phyloP scores from a whole-genome alignment of 2,113 vertebrate genomes.

The Engraulis encrasicolus region DNA sequence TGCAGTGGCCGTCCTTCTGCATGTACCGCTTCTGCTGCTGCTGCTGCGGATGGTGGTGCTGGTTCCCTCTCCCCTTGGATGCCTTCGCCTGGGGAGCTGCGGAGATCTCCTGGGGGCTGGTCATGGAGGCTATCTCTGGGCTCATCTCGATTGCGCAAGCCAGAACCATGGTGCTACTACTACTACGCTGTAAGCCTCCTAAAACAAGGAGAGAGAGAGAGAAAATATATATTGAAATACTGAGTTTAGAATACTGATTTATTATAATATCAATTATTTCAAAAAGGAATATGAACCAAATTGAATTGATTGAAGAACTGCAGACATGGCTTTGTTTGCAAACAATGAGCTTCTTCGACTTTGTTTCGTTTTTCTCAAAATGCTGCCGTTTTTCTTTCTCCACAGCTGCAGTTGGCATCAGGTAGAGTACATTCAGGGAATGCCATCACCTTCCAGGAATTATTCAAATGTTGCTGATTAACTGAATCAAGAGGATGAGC shows the following conservation, averaged over 20 bases:
- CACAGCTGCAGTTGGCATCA: background rate
- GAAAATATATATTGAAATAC: no score
- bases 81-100: background rate
- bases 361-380: no score
- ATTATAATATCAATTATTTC: no score
- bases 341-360: no score
- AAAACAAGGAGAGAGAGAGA: background rate
- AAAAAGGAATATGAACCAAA: background rate
- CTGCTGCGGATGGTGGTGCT: no score
- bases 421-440: background rate
- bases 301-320: no score
- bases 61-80: slow-evolving; percentile 34
- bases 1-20: slow-evolving; percentile 89
- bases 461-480: background rate
- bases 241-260: no score
- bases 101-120: background rate
- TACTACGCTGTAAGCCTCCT: background rate
- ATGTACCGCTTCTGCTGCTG: no score
- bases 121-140: slow-evolving; percentile 4
- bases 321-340: no score
- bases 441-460: background rate
- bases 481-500: background rate
- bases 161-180: background rate
- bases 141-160: background rate
- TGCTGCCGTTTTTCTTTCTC: no score